Percentiles rank a stretch among this genome's conserved stretches.
Evolutionary conservation across 2,113 vertebrate genomes (phyloP).

Genomic region (Python bivittatus): DNA sequence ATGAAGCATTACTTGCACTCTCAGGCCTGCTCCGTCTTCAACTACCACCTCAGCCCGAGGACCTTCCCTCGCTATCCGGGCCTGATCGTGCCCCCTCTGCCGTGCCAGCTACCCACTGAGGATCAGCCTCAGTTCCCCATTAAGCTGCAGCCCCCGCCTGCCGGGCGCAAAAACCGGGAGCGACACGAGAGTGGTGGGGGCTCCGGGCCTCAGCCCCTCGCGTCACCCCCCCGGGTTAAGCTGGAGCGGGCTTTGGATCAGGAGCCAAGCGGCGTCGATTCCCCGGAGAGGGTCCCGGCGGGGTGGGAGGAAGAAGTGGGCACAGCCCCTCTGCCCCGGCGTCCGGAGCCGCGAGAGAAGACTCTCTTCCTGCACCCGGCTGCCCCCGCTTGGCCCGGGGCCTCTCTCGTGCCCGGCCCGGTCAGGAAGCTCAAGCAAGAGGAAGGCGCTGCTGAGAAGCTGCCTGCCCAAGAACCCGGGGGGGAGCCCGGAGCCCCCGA

Average conservation of each 20-base stretch:
- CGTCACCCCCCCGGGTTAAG: conserved; percentile 60
- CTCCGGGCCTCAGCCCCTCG: not conserved
- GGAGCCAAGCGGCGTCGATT: conserved; percentile 26
- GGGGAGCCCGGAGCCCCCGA: not conserved
- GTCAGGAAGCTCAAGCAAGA: conserved; percentile 29
- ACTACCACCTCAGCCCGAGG: conserved; percentile 80
- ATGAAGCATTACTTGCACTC: conserved; percentile 84
- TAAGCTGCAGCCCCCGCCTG: conserved; percentile 75
- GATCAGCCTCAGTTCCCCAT: conserved; percentile 74
- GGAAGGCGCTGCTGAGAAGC: conserved; percentile 44
- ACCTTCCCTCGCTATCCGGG: conserved; percentile 77
- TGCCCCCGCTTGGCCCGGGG: conserved; percentile 32
- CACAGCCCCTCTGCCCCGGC: not conserved
- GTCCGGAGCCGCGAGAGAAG: conserved; percentile 19
- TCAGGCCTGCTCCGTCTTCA: conserved; percentile 80
- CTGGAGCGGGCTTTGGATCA: conserved; percentile 62
- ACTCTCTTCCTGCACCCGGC: conserved; percentile 61
- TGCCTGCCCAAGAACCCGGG: fast-evolving
- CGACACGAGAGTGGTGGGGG: conserved; percentile 56
- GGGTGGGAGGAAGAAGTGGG: not conserved
- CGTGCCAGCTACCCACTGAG: conserved; percentile 67
- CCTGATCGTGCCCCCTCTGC: conserved; percentile 69
- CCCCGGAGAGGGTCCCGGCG: not conserved
- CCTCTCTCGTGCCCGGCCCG: fast-evolving
- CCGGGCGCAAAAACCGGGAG: conserved; percentile 71